Conservation (phyloP, 92 coral and sea anemone species). For the Metridium senile region DNA sequence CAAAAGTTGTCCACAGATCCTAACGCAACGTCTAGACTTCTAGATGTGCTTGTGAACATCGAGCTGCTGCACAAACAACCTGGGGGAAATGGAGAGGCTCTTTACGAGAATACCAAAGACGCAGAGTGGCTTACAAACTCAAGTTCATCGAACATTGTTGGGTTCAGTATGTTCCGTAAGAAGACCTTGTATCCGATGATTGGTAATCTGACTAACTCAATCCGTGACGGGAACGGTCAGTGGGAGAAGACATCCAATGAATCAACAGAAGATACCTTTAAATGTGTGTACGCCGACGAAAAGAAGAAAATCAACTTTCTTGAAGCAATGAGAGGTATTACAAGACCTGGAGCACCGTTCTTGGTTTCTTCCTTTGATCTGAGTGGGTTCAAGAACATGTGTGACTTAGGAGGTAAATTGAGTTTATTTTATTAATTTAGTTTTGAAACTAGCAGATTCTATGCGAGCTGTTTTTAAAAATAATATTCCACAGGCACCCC, state of each 20-base stretch:
- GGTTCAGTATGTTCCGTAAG: neutral
- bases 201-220: constrained; percentile 7
- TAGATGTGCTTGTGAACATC: constrained; percentile 22
- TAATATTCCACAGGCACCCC: too few relatives aligned
- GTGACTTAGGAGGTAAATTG: constrained; percentile 44
- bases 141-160: constrained; percentile 2
- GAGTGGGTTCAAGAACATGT: constrained; percentile 17
- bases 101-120: constrained; percentile 41
- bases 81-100: neutral
- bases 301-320: constrained; percentile 20
- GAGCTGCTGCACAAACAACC: constrained; percentile 20
- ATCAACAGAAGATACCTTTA: constrained; percentile 31
- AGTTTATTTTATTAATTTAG: too few relatives aligned
- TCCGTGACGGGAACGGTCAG: constrained; percentile 37
- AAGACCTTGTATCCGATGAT: constrained; percentile 4
- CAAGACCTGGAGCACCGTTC: constrained; percentile 14
- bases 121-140: constrained; percentile 23
- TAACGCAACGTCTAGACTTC: constrained; percentile 30
- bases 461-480: too few relatives aligned
- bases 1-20: constrained; percentile 7
- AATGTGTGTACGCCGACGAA: constrained; percentile 19
- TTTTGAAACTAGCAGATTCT: too few relatives aligned
- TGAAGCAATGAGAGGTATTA: constrained; percentile 21
- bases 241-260: constrained; percentile 38
- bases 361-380: constrained; percentile 31